Percentiles rank a stretch among this genome's conserved stretches.
These are phyloP conservation scores for Aradophagus sp. DNA, from an alignment of 1,140 invertebrate genomes.

Conservation along the genomic window DNA sequence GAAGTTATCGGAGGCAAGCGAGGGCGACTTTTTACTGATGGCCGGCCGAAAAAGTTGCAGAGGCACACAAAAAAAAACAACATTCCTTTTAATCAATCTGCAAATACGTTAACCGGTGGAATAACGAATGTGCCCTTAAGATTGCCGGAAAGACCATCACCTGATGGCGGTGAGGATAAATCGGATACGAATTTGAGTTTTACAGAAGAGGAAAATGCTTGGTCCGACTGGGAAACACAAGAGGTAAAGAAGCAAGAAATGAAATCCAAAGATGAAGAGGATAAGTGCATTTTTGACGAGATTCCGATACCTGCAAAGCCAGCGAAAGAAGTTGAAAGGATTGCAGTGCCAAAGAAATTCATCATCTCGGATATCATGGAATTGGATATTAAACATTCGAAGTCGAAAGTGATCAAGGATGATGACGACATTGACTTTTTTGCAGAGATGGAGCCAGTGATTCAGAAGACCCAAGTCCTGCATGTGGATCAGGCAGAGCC, in stretches of 20 bases:
- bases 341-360: slow-evolving; percentile 64
- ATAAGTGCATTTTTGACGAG: slow-evolving; percentile 25
- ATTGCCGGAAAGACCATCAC: slow-evolving; percentile 83
- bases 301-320: slow-evolving; percentile 10
- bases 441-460: slow-evolving; percentile 88
- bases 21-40: slow-evolving; percentile 87
- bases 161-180: slow-evolving; percentile 86
- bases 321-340: slow-evolving; percentile 21
- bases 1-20: slow-evolving; percentile 87
- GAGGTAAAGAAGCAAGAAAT: slow-evolving; percentile 63
- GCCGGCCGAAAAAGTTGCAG: slow-evolving; percentile 78
- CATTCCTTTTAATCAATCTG: slow-evolving; percentile 3
- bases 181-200: slow-evolving; percentile 74
- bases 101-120: slow-evolving; percentile 4
- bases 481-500: slow-evolving; percentile 61
- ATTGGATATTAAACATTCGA: slow-evolving; percentile 84
- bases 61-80: slow-evolving; percentile 51
- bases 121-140: slow-evolving; percentile 1
- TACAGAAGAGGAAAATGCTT: slow-evolving; percentile 74
- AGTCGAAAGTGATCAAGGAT: slow-evolving; percentile 69
- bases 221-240: slow-evolving; percentile 85
- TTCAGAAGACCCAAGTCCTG: slow-evolving; percentile 78
- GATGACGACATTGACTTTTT: slow-evolving; percentile 81
- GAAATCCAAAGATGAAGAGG: background rate
- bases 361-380: slow-evolving; percentile 80